Conservation (phyloP, 2,888 invertebrate genomes). For the Disparrhopalites patrizii region DNA sequence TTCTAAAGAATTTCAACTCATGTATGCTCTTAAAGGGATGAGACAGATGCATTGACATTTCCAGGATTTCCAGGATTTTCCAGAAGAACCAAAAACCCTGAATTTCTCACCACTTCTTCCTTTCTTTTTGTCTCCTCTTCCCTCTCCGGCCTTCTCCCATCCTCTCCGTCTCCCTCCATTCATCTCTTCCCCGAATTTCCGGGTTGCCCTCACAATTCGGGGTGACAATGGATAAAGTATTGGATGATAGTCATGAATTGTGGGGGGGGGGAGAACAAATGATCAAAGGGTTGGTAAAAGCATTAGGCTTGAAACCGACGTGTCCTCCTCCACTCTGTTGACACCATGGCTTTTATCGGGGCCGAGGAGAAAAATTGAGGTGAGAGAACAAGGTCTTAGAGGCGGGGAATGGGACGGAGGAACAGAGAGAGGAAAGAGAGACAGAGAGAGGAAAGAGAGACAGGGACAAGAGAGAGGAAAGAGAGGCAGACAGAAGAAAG, state of each 20-base stretch:
- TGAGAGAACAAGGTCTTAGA: neutral
- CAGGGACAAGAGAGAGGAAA: neutral
- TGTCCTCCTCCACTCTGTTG: constrained; percentile 31
- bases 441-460: neutral
- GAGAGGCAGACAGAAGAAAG: neutral
- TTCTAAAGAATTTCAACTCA: too few species aligned
- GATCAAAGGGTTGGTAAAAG: constrained; percentile 35
- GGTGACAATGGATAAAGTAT: constrained; percentile 4
- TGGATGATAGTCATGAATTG: constrained; percentile 21
- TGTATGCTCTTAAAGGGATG: too few species aligned
- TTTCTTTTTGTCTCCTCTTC: neutral
- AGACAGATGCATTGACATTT: constrained; percentile 1
- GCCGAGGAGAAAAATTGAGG: constrained; percentile 32
- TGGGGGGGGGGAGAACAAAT: constrained; percentile 30
- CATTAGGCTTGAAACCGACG: constrained; percentile 30
- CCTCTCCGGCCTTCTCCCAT: neutral
- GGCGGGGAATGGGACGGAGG: neutral
- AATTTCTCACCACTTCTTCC: neutral
- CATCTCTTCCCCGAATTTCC: neutral
- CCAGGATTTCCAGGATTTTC: too few species aligned
- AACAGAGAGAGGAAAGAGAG: neutral
- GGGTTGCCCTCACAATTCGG: neutral
- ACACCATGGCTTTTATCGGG: constrained; percentile 32
- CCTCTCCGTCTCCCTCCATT: constrained; percentile 1
- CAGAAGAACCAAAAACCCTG: too few species aligned